phyloP scores from a whole-genome alignment of 2,113 vertebrate genomes.

The Stomatorhinus ivindoensis region DNA sequence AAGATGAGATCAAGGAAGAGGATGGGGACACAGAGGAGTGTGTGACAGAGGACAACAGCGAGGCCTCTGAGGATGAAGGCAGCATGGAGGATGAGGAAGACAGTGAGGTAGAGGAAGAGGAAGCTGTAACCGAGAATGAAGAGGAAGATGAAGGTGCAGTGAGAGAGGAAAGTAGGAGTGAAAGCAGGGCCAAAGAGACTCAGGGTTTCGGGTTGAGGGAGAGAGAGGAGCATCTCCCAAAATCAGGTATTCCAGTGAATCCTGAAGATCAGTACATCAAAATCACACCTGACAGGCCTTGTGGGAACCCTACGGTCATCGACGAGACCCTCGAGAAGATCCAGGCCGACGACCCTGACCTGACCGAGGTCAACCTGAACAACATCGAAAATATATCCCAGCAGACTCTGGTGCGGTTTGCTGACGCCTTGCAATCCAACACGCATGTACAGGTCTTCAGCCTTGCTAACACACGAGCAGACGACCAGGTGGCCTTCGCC shows the following conservation, averaged over 20 bases:
- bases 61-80: slow-evolving; percentile 56
- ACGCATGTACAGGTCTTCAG: slow-evolving; percentile 74
- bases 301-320: slow-evolving; percentile 83
- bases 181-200: slow-evolving; percentile 33
- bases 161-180: slow-evolving; percentile 25
- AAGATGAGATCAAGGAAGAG: slow-evolving; percentile 55
- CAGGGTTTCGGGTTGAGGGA: slow-evolving; percentile 40
- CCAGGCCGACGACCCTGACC: slow-evolving; percentile 68
- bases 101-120: slow-evolving; percentile 24
- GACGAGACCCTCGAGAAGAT: slow-evolving; percentile 82
- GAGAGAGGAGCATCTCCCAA: slow-evolving; percentile 45
- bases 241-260: slow-evolving; percentile 52
- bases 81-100: slow-evolving; percentile 48
- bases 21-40: slow-evolving; percentile 62
- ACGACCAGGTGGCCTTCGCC: slow-evolving; percentile 76
- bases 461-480: slow-evolving; percentile 84
- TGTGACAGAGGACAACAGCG: slow-evolving; percentile 60
- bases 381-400: slow-evolving; percentile 88
- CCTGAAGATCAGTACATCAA: slow-evolving; percentile 37
- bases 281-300: slow-evolving; percentile 52
- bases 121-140: slow-evolving; percentile 49
- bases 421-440: slow-evolving; percentile 79
- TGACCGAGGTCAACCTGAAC: slow-evolving; percentile 86
- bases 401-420: slow-evolving; percentile 78
- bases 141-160: slow-evolving; percentile 37